Conservation (phyloP, 2,797 vertebrate species). For the Agapornis canus region DNA sequence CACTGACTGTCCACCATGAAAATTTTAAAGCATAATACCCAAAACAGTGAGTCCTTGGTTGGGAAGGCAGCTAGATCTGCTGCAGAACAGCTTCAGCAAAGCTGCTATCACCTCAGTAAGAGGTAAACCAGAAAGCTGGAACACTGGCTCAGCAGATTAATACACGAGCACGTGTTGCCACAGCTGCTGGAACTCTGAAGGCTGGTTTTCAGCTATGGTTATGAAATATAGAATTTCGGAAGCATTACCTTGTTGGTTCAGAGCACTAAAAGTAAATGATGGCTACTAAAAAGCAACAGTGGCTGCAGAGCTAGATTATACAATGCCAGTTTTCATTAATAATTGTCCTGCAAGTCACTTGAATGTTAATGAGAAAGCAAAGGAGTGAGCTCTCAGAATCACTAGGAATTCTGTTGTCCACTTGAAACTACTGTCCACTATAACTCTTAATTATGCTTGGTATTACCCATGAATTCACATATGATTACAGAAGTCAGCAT, state of each 20-base stretch:
- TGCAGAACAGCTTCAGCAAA: not conserved
- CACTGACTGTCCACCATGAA: conserved; percentile 12
- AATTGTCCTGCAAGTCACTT: not conserved
- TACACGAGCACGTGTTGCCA: not conserved
- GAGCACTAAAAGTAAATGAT: not conserved
- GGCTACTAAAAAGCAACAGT: not conserved
- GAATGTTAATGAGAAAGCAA: not conserved
- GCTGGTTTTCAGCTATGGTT: not conserved
- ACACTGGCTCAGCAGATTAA: conserved; percentile 8
- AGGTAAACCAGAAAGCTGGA: not conserved
- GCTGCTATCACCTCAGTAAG: not conserved
- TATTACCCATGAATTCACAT: not conserved
- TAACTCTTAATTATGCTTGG: not conserved
- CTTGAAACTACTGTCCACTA: not conserved
- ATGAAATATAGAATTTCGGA: not conserved
- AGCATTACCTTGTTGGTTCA: not conserved
- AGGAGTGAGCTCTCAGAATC: not conserved
- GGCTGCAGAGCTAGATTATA: not conserved
- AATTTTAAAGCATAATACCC: conserved; percentile 21
- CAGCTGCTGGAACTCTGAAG: not conserved
- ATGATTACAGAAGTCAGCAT: not conserved
- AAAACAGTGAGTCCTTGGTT: conserved; percentile 32
- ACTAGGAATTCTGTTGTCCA: not conserved
- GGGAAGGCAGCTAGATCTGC: not conserved
- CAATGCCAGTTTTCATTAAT: not conserved